A percentile compares a stretch with the other conserved stretches of the same genome.
Conservation (phyloP, 2,113 vertebrate genomes). For the Nicator chloris region DNA sequence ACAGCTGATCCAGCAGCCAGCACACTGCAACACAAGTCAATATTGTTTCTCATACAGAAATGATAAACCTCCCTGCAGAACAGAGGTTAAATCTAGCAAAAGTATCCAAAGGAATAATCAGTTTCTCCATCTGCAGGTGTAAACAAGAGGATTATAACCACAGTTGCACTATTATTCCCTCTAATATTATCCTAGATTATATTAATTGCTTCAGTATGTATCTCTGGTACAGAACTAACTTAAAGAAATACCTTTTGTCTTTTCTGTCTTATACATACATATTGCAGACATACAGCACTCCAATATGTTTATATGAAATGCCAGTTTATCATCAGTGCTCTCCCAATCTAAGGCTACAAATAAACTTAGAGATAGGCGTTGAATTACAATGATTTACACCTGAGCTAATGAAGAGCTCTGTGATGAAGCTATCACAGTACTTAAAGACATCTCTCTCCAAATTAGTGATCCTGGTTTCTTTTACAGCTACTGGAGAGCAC, state of each 20-base stretch:
- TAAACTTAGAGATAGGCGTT: neutral
- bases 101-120: neutral
- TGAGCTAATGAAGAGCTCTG: neutral
- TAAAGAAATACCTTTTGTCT: neutral
- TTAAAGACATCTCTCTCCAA: neutral
- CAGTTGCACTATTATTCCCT: neutral
- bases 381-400: neutral
- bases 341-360: neutral
- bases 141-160: conserved; percentile 10
- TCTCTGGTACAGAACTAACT: neutral
- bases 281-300: neutral
- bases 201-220: neutral
- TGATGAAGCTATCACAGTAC: neutral
- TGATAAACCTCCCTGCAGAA: neutral
- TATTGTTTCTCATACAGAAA: neutral
- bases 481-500: neutral
- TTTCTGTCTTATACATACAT: neutral
- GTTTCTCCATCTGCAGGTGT: neutral
- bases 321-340: neutral
- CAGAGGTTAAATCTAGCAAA: neutral
- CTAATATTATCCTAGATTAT: neutral
- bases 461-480: neutral
- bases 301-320: neutral
- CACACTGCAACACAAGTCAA: neutral
- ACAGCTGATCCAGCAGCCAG: neutral